A percentile compares a stretch with the other conserved stretches of the same genome.
phyloP scores from a whole-genome alignment of 2,797 vertebrate genomes.

The Lemur catta region DNA sequence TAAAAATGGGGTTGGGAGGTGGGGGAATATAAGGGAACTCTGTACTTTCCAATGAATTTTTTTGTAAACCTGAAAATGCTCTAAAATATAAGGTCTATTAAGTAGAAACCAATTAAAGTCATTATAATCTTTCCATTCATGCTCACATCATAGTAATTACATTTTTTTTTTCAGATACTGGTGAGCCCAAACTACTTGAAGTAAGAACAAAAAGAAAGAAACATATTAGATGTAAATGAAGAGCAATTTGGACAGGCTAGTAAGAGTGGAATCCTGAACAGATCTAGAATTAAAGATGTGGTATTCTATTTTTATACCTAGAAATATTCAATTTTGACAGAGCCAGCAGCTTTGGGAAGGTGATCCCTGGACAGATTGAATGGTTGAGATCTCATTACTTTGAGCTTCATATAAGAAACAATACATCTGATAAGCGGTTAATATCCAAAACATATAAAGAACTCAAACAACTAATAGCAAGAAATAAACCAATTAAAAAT shows the following conservation, averaged over 20 bases:
- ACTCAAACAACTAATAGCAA: neutral
- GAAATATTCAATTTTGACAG: neutral
- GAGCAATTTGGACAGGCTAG: neutral
- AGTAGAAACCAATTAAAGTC: neutral
- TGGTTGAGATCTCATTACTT: neutral
- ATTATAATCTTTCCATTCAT: neutral
- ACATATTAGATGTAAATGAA: neutral
- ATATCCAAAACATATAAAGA: neutral
- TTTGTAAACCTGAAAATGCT: neutral
- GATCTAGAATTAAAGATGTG: neutral
- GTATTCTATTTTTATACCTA: neutral
- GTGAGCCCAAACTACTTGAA: neutral
- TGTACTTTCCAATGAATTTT: neutral
- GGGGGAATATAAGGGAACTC: neutral
- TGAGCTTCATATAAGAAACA: neutral
- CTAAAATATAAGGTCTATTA: neutral
- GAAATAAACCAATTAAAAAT: neutral
- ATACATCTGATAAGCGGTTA: neutral
- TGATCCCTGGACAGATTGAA: neutral
- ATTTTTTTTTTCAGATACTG: neutral
- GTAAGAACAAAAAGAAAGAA: neutral
- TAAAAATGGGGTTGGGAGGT: neutral
- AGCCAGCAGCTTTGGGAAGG: neutral
- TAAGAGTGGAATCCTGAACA: neutral
- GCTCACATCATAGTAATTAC: neutral